phyloP scores from a whole-genome alignment of 2,888 invertebrate genomes.

The Clitarchus hookeri region DNA sequence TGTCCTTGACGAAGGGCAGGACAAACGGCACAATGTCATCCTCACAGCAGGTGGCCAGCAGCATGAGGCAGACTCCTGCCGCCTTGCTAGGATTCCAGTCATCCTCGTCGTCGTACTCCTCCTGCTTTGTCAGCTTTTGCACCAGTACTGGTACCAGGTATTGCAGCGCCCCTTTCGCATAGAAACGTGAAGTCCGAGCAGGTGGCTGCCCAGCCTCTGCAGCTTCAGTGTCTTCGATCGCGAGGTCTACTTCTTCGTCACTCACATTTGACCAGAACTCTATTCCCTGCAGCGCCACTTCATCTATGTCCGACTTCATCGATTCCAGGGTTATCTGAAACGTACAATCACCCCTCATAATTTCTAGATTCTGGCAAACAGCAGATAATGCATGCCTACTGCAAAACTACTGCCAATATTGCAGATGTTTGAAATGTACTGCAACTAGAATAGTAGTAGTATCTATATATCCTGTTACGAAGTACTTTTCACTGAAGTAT shows the following conservation, averaged over 20 bases:
- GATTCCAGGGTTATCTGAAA: conserved; percentile 91
- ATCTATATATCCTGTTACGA: no score
- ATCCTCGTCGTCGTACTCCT: conserved; percentile 96
- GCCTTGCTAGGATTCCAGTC: conserved; percentile 99
- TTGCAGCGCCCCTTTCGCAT: conserved; percentile 97
- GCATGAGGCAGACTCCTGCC: conserved; percentile 97
- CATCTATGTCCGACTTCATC: conserved; percentile 96
- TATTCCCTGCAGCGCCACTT: conserved; percentile 96
- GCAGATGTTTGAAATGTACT: no score
- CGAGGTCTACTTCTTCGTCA: conserved; percentile 97
- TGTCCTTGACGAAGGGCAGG: conserved; percentile 92
- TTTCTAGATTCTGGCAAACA: no score
- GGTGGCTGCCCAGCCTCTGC: conserved; percentile 94
- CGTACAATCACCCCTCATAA: neutral
- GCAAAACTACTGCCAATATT: no score
- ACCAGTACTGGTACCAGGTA: conserved; percentile 93
- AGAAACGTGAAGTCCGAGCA: conserved; percentile 88
- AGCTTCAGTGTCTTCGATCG: conserved; percentile 93
- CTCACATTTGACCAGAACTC: conserved; percentile 99
- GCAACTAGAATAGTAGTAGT: no score
- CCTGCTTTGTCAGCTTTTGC: conserved; percentile 75
- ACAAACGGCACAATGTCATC: conserved; percentile 96
- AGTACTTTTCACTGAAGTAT: no score
- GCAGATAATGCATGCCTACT: no score
- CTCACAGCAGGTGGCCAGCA: conserved; percentile 95